A percentile compares a stretch with the other conserved stretches of the same genome.
These are phyloP conservation scores for Trichosurus vulpecula DNA, from an alignment of 2,797 vertebrate genomes.

Conservation along the genomic window DNA sequence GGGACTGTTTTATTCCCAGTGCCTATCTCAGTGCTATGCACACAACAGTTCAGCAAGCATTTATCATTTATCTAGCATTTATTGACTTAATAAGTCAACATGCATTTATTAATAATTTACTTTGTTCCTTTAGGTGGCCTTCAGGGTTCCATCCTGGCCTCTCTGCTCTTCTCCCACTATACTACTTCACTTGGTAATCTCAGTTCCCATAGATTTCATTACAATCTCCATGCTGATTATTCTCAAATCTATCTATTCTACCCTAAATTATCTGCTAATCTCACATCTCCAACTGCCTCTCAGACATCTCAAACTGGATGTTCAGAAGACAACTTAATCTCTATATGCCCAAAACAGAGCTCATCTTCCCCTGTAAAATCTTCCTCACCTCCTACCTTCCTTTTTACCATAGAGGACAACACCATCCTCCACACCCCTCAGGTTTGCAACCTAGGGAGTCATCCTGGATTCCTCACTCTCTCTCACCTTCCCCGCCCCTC, in stretches of 20 bases:
- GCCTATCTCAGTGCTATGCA: background rate
- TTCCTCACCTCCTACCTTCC: background rate
- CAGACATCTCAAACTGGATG: background rate
- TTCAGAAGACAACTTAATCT: background rate
- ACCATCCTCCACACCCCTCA: background rate
- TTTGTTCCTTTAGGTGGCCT: background rate
- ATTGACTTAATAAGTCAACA: background rate
- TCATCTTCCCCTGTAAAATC: background rate
- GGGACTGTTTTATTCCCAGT: background rate
- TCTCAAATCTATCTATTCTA: background rate
- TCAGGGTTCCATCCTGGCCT: background rate
- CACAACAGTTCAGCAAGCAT: background rate
- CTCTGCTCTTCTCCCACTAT: background rate
- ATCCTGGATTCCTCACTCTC: background rate
- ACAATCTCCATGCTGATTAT: background rate
- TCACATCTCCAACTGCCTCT: background rate
- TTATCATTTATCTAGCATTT: background rate
- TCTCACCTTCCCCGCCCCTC: background rate
- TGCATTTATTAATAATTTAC: background rate
- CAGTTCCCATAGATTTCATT: background rate
- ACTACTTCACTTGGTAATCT: background rate
- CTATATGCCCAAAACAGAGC: background rate
- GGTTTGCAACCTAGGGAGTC: background rate
- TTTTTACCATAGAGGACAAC: background rate
- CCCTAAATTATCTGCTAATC: too few relatives aligned